These are phyloP conservation scores for Yasuhikotakia modesta DNA, from an alignment of 2,797 vertebrate genomes.

Conservation along the genomic window DNA sequence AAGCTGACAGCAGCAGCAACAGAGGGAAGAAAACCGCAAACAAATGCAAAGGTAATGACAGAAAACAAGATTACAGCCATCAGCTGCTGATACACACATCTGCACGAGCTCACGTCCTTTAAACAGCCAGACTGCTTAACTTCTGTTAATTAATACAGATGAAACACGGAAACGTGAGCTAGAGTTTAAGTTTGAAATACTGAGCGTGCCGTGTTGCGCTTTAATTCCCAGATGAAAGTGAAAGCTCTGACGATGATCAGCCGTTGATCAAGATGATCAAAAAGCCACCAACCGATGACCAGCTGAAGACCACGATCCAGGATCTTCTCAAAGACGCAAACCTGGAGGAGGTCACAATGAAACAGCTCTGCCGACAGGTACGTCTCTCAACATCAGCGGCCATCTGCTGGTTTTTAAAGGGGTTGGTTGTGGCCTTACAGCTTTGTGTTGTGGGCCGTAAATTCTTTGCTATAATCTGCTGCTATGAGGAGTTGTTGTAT, in stretches of 20 bases:
- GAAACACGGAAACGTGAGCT: too few relatives aligned
- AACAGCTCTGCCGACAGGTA: conserved; percentile 93
- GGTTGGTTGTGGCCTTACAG: not conserved
- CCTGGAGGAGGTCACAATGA: conserved; percentile 96
- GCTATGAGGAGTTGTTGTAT: not conserved
- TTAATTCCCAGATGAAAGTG: conserved; percentile 65
- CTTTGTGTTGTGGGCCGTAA: not conserved
- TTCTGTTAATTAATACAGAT: too few relatives aligned
- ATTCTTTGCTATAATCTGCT: not conserved
- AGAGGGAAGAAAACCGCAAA: conserved; percentile 81
- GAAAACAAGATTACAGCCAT: not conserved
- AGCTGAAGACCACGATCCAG: conserved; percentile 86
- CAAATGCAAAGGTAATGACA: conserved; percentile 80
- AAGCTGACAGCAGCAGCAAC: conserved; percentile 93
- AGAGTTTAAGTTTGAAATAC: too few relatives aligned
- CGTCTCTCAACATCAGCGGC: not conserved
- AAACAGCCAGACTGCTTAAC: not conserved
- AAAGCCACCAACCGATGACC: conserved; percentile 86
- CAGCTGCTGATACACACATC: too few relatives aligned
- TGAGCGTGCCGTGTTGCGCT: conserved; percentile 2
- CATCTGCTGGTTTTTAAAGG: not conserved
- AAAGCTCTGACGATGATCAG: conserved; percentile 91
- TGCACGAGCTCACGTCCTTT: not conserved
- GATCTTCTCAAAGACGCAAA: conserved; percentile 86
- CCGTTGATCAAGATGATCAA: conserved; percentile 92